Evolutionary conservation across 2,888 invertebrate genomes (phyloP).

Genomic region (Gnatocerus cornutus): DNA sequence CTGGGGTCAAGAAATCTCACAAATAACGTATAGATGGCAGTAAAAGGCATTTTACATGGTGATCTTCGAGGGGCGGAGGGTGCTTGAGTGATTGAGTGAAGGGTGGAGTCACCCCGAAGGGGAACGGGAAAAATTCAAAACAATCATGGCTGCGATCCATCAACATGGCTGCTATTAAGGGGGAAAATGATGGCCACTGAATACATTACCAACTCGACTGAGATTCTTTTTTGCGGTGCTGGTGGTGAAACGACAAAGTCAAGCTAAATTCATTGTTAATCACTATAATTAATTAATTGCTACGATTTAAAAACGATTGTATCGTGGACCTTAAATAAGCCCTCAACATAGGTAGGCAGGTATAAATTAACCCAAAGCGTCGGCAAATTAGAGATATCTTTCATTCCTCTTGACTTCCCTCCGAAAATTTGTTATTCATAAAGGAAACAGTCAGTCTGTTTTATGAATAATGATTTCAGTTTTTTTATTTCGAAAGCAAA

Average conservation of each 20-base stretch:
- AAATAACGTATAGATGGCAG: slow-evolving; percentile 71
- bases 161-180: slow-evolving; percentile 72
- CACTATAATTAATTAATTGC: too few relatives aligned
- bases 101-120: slow-evolving; percentile 73
- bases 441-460: slow-evolving; percentile 42
- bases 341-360: slow-evolving; percentile 28
- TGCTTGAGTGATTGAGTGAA: slow-evolving; percentile 74
- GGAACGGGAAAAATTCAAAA: slow-evolving; percentile 70
- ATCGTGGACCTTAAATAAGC: slow-evolving; percentile 2
- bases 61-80: slow-evolving; percentile 66
- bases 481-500: slow-evolving; percentile 12
- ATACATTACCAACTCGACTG: slow-evolving; percentile 40
- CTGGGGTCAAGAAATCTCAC: slow-evolving; percentile 69
- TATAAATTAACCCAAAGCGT: slow-evolving; percentile 31
- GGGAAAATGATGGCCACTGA: slow-evolving; percentile 58
- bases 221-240: slow-evolving; percentile 29
- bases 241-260: background rate
- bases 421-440: slow-evolving; percentile 39
- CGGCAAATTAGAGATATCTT: slow-evolving; percentile 39
- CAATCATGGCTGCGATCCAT: slow-evolving; percentile 77
- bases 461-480: slow-evolving; percentile 35
- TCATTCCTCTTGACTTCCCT: slow-evolving; percentile 37
- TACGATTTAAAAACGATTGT: too few relatives aligned
- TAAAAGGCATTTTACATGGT: slow-evolving; percentile 63
- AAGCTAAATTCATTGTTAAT: too few relatives aligned